Evolutionary conservation across 2,113 vertebrate species (phyloP), one percentile per base, ranked within the genome.

Genomic region (Cyrtonyx montezumae): DNA sequence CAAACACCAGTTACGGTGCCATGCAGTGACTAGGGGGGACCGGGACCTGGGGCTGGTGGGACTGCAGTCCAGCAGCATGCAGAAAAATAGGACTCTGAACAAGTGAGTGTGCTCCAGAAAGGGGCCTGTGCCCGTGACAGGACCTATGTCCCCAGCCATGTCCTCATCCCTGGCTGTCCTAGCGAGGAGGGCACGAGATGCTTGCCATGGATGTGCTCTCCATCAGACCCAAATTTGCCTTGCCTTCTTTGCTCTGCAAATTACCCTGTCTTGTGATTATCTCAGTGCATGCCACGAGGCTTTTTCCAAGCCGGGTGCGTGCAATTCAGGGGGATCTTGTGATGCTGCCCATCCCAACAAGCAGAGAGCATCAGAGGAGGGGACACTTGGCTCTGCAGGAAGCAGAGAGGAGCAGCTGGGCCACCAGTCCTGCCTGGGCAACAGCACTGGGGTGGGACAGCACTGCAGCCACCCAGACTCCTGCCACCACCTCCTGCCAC

Each of bases 1-100:
- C 97, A 98, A 97, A 98, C 96, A 97, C 97, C 96, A 90, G 97
- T 98, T 97, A 98, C 85, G 98, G 98, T 98, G 98, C 98, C 98
- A 96, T 98, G 98, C 98, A 97, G 97, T 98, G 96, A 95, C 92
- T 96, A 97, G 69, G 92, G 97, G 85, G 97, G 85, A 94, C 96
- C 40, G 91, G 92, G 79, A 95, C 78, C 94, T 92, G 40, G 84
- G 95, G 93, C 88, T 84, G 83, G 65, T 77, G 86, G 87, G 92
- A 91, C 80, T 40, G 46, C 45, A 48, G 76, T 69, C 84, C 76
- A 84, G 94, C 58, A 90, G 88, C 95, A 95, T 98, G 98, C 98
- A 98, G 97, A 97, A 97, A 94, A 98, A 98, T 98, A 98, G 98
- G 98, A 98, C 96, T 97, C 97, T 96, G 93, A 92, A 94, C 96